phyloP scores from a whole-genome alignment of 2,888 invertebrate genomes.

The Rapana venosa region DNA sequence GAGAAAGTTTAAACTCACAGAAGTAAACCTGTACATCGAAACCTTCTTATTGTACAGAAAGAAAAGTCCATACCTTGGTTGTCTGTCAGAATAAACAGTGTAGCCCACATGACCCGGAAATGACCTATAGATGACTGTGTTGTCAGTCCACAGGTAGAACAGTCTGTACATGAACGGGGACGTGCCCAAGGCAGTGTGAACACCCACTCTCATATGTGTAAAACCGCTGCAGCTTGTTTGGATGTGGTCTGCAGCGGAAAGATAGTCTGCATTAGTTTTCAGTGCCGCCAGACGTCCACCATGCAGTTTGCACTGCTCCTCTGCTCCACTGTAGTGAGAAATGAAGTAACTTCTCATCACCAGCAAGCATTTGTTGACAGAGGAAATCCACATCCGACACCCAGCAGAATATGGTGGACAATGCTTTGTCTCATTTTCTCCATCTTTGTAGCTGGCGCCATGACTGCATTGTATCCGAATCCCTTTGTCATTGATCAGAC shows the following conservation, averaged over 20 bases:
- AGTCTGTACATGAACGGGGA: background rate
- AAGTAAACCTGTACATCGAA: background rate
- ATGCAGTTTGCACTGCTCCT: background rate
- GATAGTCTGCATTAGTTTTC: background rate
- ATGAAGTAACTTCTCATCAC: background rate
- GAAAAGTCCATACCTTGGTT: no score
- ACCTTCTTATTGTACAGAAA: background rate
- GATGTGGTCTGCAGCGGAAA: background rate
- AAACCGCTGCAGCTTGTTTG: background rate
- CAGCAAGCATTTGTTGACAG: background rate
- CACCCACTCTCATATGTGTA: background rate
- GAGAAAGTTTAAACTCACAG: background rate
- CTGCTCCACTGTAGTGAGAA: background rate
- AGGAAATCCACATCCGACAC: background rate
- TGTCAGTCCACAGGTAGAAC: background rate
- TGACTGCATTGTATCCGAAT: no score
- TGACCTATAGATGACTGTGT: background rate
- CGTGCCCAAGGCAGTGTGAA: background rate
- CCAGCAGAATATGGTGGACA: background rate
- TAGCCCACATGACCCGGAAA: background rate
- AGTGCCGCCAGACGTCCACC: background rate
- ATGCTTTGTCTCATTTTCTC: background rate
- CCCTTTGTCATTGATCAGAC: no score
- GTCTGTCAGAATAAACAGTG: background rate
- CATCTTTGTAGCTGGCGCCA: no score